Conservation (phyloP, 2,113 vertebrate genomes). For the Sebastes fasciatus region DNA sequence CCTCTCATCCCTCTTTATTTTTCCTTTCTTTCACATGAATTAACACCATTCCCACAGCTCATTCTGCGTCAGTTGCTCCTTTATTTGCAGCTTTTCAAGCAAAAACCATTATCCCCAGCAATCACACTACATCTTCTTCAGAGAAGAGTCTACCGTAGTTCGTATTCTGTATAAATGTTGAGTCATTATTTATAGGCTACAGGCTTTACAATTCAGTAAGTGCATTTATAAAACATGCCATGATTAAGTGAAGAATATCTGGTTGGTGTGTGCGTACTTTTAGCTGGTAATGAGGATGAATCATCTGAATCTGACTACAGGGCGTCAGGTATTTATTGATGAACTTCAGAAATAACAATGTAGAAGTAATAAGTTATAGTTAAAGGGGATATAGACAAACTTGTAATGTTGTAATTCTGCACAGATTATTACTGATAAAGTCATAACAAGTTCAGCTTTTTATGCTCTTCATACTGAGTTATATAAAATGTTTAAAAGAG, state of each 20-base stretch:
- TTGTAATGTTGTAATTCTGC: neutral
- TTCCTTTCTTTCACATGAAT: slow-evolving; percentile 24
- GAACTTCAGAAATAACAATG: neutral
- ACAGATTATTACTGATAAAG: neutral
- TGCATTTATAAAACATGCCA: slow-evolving; percentile 25
- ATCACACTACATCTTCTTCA: neutral
- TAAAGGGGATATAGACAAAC: neutral
- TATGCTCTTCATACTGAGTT: neutral
- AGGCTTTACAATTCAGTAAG: slow-evolving; percentile 23
- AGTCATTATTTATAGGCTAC: slow-evolving; percentile 22
- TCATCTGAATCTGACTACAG: neutral
- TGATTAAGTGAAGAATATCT: slow-evolving; percentile 10
- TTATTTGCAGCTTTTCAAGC: slow-evolving; percentile 40
- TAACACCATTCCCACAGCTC: slow-evolving; percentile 15
- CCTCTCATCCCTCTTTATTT: neutral
- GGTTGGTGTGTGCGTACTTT: neutral
- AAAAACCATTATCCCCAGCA: neutral
- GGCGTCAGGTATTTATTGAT: neutral
- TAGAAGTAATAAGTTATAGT: neutral
- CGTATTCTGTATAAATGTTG: slow-evolving; percentile 23
- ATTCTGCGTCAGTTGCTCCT: slow-evolving; percentile 22
- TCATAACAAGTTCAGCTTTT: neutral
- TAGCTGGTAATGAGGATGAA: neutral
- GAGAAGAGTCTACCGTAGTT: neutral
- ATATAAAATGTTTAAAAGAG: neutral